Evolutionary conservation across 2,113 vertebrate species (phyloP), one percentile per base, ranked within the genome.

Genomic region (Hypomesus transpacificus): DNA sequence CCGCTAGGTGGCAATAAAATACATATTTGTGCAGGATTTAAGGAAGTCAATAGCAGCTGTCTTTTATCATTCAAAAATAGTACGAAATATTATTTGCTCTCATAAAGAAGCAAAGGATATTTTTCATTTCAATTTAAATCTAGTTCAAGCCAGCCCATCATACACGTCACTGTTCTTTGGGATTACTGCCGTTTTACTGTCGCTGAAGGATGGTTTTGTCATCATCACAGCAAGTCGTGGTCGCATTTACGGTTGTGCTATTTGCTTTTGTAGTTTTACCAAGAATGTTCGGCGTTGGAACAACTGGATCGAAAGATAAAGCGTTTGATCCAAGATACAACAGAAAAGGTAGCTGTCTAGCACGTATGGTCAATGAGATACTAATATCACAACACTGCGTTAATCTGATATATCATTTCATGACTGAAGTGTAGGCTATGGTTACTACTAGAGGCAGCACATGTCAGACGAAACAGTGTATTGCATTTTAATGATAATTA

Each of bases 221-320:
- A 3, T 81, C 70, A 8, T 68, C 80, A 6, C 93, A 93, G 65
- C 93, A 93, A 79, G 83, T 87, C 68, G 81, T 87, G 24, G 70
- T 93, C 8, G 92, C 90, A 0, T 90, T 92, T 71, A 88, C 90
- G 18, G 87, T 80, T 24, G 86, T 87, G 77, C 79, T 94, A 0
- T 91, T 91, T 56, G 80, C 86, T 5, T 90, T 94, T 52, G 74
- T 93, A 8, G 87, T 91, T 21, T 77, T 93, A 74, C 93, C 93
- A 51, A 85, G 90, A 80, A 74, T 94, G 77, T 87, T 93, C 26
- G 89, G 87, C 1, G 82, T 70, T 11, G 89, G 91, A 0, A 53
- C 57, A 1, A 81, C 86, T 13, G 18, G 75, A 1, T 90, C 87
- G 8, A 87, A 90, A 0, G 16, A 84, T 0, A 78, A 86, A n/a